phyloP scores from a whole-genome alignment of 1,140 invertebrate genomes.

The Heliconius hermathena region DNA sequence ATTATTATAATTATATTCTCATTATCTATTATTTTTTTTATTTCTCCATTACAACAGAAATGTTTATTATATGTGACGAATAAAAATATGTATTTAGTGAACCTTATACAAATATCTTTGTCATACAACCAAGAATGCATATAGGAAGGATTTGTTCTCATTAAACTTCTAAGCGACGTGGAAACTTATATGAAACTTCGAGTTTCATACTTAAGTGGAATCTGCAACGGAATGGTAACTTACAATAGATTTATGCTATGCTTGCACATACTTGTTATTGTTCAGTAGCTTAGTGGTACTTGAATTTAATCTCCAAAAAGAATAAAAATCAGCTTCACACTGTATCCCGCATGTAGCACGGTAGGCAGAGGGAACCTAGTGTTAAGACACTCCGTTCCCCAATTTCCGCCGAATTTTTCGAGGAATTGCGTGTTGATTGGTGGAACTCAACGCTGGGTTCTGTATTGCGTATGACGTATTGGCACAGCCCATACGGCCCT shows the following conservation, averaged over 20 bases:
- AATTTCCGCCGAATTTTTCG: background rate
- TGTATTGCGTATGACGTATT: too few relatives aligned
- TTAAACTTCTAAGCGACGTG: background rate
- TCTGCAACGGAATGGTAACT: background rate
- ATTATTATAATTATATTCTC: too few relatives aligned
- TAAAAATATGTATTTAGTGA: background rate
- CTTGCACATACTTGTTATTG: background rate
- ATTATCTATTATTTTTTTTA: too few relatives aligned
- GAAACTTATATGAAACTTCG: slow-evolving; percentile 13
- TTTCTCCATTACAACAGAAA: too few relatives aligned
- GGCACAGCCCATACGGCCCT: too few relatives aligned
- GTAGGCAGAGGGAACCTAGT: too few relatives aligned
- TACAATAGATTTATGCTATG: slow-evolving; percentile 3
- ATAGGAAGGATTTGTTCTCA: background rate
- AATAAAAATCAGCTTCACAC: too few relatives aligned
- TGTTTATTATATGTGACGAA: too few relatives aligned
- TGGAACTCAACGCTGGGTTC: too few relatives aligned
- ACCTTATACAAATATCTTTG: background rate
- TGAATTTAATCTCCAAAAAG: background rate
- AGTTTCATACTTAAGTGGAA: slow-evolving; percentile 6
- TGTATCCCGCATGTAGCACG: too few relatives aligned
- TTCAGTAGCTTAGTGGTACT: background rate
- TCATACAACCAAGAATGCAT: background rate
- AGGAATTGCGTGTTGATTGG: too few relatives aligned
- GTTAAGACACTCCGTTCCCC: too few relatives aligned